These are phyloP conservation scores for Chaenogobius annularis DNA, from an alignment of 2,113 vertebrate species.

Conservation along the genomic window DNA sequence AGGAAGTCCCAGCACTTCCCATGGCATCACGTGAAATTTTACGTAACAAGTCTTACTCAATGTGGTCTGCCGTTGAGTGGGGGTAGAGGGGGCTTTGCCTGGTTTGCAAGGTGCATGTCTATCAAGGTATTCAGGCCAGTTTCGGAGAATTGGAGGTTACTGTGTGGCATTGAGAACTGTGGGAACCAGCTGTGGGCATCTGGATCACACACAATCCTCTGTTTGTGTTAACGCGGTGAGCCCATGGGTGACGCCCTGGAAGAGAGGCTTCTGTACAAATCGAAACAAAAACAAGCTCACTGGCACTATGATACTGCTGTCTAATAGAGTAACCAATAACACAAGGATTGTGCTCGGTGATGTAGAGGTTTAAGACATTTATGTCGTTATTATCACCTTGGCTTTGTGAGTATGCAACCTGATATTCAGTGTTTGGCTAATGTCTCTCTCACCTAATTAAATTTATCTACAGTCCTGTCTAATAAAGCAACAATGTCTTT, in stretches of 20 bases:
- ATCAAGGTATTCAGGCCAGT: conserved; percentile 15
- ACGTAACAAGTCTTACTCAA: conserved; percentile 56
- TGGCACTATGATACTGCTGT: conserved; percentile 14
- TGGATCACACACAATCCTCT: conserved; percentile 24
- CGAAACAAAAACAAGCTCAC: conserved; percentile 36
- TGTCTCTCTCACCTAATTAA: no score
- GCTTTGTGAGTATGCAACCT: no score
- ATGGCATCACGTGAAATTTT: conserved; percentile 22
- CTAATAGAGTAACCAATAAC: not conserved
- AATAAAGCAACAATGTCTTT: no score
- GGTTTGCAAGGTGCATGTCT: conserved; percentile 7
- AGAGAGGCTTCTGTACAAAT: conserved; percentile 14
- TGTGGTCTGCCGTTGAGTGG: conserved; percentile 21
- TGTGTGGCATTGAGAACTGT: conserved; percentile 20
- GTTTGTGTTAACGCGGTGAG: conserved; percentile 28
- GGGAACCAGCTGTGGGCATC: conserved; percentile 41
- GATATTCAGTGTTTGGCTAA: no score
- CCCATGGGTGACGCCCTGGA: conserved; percentile 30
- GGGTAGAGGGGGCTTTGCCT: not conserved
- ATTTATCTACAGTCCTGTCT: no score
- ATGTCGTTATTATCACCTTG: not conserved
- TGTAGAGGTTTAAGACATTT: no score
- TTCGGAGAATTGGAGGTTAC: conserved; percentile 42
- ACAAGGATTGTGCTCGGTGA: no score
- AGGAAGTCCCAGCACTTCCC: conserved; percentile 6